Evolutionary conservation across 2,888 invertebrate genomes (phyloP).

Genomic region (Athetis lepigone): DNA sequence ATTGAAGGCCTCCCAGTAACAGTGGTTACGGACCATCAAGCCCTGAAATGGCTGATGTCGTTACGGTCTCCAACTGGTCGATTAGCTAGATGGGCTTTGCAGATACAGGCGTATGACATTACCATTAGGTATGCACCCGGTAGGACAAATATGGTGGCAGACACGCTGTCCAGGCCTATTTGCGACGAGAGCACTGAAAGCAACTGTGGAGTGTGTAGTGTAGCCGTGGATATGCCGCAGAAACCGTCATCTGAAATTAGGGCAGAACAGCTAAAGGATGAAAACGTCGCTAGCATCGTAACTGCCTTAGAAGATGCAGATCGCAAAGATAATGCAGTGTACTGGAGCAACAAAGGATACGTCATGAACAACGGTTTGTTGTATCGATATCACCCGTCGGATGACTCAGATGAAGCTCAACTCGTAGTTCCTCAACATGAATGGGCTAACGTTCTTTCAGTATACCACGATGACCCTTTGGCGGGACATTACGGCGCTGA

Average conservation of each 20-base stretch:
- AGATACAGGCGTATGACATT: constrained; percentile 43
- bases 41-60: constrained; percentile 18
- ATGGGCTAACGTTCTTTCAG: constrained; percentile 7
- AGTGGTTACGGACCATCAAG: constrained; percentile 25
- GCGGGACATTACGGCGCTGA: constrained; percentile 8
- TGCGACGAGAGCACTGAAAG: not conserved
- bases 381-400: not conserved
- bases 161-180: not conserved
- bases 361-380: constrained; percentile 4
- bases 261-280: constrained; percentile 9
- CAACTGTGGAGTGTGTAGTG: constrained; percentile 9
- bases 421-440: constrained; percentile 12
- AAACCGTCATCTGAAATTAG: constrained; percentile 15
- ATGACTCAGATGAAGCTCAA: constrained; percentile 10
- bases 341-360: constrained; percentile 13
- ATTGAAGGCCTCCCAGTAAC: constrained; percentile 25
- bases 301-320: not conserved
- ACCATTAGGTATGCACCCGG: constrained; percentile 1
- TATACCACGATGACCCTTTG: constrained; percentile 13
- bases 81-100: constrained; percentile 25
- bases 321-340: not conserved
- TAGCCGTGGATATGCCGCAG: constrained; percentile 14
- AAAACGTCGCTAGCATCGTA: not conserved
- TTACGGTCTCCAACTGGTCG: constrained; percentile 15
- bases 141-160: constrained; percentile 3